Percentiles rank a stretch among this genome's conserved stretches.
Conservation (phyloP, 1,140 invertebrate genomes). For the Ylistrum balloti region DNA sequence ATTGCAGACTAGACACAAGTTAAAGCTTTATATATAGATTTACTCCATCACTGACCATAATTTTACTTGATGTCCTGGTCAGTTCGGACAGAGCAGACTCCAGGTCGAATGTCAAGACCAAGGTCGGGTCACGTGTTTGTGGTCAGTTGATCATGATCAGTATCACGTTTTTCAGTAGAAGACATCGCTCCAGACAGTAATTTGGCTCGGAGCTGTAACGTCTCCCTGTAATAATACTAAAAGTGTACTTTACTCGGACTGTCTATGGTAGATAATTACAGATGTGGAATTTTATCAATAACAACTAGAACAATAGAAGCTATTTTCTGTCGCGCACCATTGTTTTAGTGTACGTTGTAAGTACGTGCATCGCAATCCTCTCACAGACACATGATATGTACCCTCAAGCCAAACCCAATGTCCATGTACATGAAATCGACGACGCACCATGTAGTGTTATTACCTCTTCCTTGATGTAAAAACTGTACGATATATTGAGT, state of each 20-base stretch:
- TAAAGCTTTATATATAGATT: too few relatives aligned
- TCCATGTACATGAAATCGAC: too few relatives aligned
- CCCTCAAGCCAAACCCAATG: too few relatives aligned
- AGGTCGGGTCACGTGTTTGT: not conserved
- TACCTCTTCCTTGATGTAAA: too few relatives aligned
- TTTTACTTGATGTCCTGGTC: not conserved
- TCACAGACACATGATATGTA: too few relatives aligned
- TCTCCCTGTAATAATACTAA: not conserved
- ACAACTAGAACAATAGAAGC: not conserved
- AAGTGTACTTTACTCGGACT: not conserved
- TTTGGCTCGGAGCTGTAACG: slow-evolving; percentile 24
- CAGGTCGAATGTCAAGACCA: not conserved
- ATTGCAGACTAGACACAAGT: too few relatives aligned
- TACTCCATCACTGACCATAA: too few relatives aligned
- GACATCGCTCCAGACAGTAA: not conserved
- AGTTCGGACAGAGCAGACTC: not conserved
- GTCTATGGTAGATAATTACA: not conserved
- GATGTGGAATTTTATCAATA: not conserved
- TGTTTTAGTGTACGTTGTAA: too few relatives aligned
- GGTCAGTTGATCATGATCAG: not conserved
- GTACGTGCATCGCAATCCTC: too few relatives aligned
- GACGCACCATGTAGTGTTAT: too few relatives aligned
- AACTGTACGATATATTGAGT: too few relatives aligned
- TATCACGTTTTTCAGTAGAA: not conserved
- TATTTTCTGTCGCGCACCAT: not conserved